phyloP scores from a whole-genome alignment of 2,113 vertebrate species.

The Ancistrus triradiatus region DNA sequence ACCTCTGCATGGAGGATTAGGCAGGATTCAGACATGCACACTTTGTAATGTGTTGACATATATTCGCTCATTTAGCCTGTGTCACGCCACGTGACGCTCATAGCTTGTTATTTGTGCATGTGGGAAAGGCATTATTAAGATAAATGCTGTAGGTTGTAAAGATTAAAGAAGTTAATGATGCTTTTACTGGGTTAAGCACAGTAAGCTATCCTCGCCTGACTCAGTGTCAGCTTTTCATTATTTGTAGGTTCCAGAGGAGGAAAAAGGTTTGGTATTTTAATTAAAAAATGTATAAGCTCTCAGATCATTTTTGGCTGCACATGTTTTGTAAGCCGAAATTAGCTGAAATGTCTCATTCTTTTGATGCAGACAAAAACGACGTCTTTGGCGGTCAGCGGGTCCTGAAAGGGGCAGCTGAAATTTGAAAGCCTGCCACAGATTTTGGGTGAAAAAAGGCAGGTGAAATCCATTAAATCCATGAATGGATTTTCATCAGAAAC shows the following conservation, averaged over 20 bases:
- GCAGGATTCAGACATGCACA: too few species aligned
- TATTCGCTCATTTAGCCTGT: too few species aligned
- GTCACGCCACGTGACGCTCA: too few species aligned
- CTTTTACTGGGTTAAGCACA: neutral
- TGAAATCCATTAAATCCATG: constrained; percentile 75
- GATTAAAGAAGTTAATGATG: constrained; percentile 24
- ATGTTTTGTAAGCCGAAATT: constrained; percentile 60
- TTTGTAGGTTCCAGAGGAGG: constrained; percentile 6
- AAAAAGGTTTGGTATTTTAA: constrained; percentile 25
- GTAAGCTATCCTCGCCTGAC: constrained; percentile 4
- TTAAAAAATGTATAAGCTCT: constrained; percentile 48
- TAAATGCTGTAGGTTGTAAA: constrained; percentile 4
- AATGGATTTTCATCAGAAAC: constrained; percentile 73
- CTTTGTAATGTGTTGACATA: too few species aligned
- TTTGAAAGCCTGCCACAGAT: constrained; percentile 63
- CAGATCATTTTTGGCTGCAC: constrained; percentile 65
- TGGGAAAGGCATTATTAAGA: neutral
- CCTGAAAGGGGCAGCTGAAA: constrained; percentile 52
- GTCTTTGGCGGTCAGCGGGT: constrained; percentile 64
- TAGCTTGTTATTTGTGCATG: too few species aligned
- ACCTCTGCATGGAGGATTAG: too few species aligned
- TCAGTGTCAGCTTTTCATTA: neutral
- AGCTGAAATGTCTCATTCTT: constrained; percentile 59
- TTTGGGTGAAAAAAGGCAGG: constrained; percentile 54
- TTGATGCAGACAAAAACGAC: constrained; percentile 66